These are phyloP conservation scores for Pseudomyrmex dendroicus DNA, from an alignment of 1,140 invertebrate genomes.

Conservation along the genomic window DNA sequence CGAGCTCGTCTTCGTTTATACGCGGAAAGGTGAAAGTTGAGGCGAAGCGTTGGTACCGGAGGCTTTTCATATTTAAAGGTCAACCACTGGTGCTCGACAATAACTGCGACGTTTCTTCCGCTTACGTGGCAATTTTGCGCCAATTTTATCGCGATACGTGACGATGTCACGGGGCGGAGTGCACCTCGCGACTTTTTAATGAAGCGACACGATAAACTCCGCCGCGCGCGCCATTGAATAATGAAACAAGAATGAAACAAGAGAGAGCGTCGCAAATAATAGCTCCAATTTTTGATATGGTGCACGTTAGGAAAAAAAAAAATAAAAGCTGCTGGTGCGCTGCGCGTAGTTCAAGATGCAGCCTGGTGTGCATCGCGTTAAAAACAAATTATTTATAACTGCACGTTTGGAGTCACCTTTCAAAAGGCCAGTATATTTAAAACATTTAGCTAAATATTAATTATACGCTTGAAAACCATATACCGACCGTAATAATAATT, in stretches of 20 bases:
- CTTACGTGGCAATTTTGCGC: slow-evolving; percentile 49
- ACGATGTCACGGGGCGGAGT: slow-evolving; percentile 9
- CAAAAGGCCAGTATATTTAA: too few relatives aligned
- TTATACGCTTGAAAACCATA: too few relatives aligned
- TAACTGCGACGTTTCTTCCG: slow-evolving; percentile 56
- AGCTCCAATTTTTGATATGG: background rate
- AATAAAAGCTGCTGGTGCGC: too few relatives aligned
- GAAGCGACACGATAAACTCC: slow-evolving; percentile 1
- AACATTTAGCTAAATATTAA: too few relatives aligned
- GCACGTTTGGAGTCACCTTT: too few relatives aligned
- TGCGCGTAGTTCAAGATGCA: too few relatives aligned
- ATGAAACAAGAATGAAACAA: background rate
- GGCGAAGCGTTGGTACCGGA: slow-evolving; percentile 31
- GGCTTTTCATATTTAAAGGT: slow-evolving; percentile 61
- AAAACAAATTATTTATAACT: too few relatives aligned
- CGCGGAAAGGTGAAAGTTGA: slow-evolving; percentile 58
- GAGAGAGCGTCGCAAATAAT: background rate
- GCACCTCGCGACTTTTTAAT: slow-evolving; percentile 26
- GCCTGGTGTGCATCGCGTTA: too few relatives aligned
- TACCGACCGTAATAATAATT: too few relatives aligned
- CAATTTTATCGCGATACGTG: slow-evolving; percentile 47
- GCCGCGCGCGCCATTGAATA: slow-evolving; percentile 6
- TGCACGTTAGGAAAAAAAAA: too few relatives aligned
- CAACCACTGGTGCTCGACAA: slow-evolving; percentile 55
- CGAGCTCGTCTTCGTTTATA: slow-evolving; percentile 49